A percentile compares a stretch with the other conserved stretches of the same genome.
These are phyloP conservation scores for Hydrotaea diabolus DNA, from an alignment of 2,888 invertebrate species.

Conservation along the genomic window DNA sequence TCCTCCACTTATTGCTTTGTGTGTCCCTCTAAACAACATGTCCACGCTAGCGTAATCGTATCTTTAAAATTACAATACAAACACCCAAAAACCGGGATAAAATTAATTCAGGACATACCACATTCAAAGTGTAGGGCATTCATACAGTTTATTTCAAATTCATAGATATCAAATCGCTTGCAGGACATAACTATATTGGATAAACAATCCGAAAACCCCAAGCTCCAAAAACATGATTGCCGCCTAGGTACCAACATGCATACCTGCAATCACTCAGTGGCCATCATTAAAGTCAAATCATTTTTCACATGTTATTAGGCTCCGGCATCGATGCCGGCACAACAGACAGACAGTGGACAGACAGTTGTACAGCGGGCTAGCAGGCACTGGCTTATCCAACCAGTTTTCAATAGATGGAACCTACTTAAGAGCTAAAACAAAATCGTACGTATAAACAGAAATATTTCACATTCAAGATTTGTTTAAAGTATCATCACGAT, in stretches of 20 bases:
- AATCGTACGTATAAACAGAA: neutral
- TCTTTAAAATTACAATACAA: too few relatives aligned
- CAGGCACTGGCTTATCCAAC: constrained; percentile 14
- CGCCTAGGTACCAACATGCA: constrained; percentile 65
- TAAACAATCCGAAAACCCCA: constrained; percentile 42
- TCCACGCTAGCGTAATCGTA: too few relatives aligned
- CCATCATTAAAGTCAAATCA: constrained; percentile 80
- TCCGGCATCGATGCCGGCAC: constrained; percentile 37
- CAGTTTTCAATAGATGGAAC: constrained; percentile 52
- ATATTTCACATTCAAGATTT: constrained; percentile 40
- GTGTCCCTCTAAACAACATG: too few relatives aligned
- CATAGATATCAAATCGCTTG: too few relatives aligned
- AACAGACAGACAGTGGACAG: neutral
- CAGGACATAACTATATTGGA: too few relatives aligned
- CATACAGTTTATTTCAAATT: too few relatives aligned
- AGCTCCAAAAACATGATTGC: constrained; percentile 49
- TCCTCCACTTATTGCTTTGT: too few relatives aligned
- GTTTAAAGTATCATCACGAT: constrained; percentile 63
- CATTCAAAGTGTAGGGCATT: too few relatives aligned
- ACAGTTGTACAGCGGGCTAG: neutral
- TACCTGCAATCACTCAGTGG: constrained; percentile 75
- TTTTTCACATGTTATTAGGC: constrained; percentile 76
- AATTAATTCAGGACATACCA: too few relatives aligned
- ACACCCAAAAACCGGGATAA: too few relatives aligned
- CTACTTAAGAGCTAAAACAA: constrained; percentile 50